Conservation (phyloP, 1,140 invertebrate species). For the Polypedilum vanderplanki region DNA sequence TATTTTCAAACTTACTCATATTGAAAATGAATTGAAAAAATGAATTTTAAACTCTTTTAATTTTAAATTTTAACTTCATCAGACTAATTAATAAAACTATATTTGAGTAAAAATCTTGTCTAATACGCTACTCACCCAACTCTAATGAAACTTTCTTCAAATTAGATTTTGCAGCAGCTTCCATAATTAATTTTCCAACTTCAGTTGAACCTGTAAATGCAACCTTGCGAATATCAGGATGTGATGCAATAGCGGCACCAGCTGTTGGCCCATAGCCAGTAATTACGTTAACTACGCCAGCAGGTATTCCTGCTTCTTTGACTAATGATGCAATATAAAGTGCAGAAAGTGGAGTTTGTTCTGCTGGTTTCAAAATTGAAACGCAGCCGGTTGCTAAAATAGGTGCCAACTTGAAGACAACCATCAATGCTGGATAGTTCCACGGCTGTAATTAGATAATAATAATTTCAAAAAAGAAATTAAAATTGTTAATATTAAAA, state of each 20-base stretch:
- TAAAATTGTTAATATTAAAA: too few relatives aligned
- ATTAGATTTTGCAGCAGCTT: slow-evolving; percentile 57
- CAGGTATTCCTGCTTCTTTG: slow-evolving; percentile 63
- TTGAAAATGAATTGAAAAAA: too few relatives aligned
- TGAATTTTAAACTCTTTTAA: too few relatives aligned
- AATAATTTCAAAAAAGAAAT: too few relatives aligned
- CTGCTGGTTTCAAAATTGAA: slow-evolving; percentile 64
- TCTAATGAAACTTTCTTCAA: slow-evolving; percentile 66
- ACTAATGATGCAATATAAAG: slow-evolving; percentile 56
- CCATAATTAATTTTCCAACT: slow-evolving; percentile 60
- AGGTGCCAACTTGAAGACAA: slow-evolving; percentile 53
- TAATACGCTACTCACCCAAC: slow-evolving; percentile 69
- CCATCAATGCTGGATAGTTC: slow-evolving; percentile 49
- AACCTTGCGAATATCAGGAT: slow-evolving; percentile 61
- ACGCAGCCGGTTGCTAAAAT: slow-evolving; percentile 57
- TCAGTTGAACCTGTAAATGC: slow-evolving; percentile 66
- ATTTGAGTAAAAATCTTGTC: too few relatives aligned
- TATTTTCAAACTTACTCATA: too few relatives aligned
- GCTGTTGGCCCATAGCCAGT: slow-evolving; percentile 59
- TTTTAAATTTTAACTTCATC: too few relatives aligned
- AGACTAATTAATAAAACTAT: too few relatives aligned
- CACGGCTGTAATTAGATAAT: too few relatives aligned
- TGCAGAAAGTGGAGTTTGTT: slow-evolving; percentile 70
- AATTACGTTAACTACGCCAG: slow-evolving; percentile 59
- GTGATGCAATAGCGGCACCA: slow-evolving; percentile 56